Evolutionary conservation across 2,113 vertebrate species (phyloP).

Genomic region (Cromileptes altivelis): DNA sequence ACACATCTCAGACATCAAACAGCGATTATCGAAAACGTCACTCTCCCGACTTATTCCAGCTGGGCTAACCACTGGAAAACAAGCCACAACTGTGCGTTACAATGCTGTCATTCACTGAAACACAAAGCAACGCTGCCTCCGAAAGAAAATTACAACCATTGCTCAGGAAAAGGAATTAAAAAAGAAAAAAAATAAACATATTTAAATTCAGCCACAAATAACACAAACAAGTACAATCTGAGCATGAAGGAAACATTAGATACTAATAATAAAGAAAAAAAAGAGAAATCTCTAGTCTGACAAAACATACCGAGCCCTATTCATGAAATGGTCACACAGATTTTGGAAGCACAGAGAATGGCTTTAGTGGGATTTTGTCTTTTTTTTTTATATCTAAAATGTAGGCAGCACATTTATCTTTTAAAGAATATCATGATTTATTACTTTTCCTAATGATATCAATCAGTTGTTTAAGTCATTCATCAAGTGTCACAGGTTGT

Average conservation of each 20-base stretch:
- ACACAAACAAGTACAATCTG: not conserved
- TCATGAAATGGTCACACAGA: too few species aligned
- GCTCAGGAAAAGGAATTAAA: not conserved
- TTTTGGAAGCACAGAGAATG: too few species aligned
- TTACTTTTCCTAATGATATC: too few species aligned
- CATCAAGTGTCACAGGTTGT: too few species aligned
- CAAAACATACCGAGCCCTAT: too few species aligned
- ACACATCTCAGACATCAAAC: slow-evolving; percentile 20
- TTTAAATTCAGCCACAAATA: not conserved
- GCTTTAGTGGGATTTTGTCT: too few species aligned
- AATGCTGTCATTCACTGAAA: slow-evolving; percentile 6
- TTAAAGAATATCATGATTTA: too few species aligned
- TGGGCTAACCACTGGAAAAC: slow-evolving; percentile 25
- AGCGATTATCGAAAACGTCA: not conserved
- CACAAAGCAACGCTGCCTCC: not conserved
- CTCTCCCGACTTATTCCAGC: not conserved
- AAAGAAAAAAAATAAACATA: not conserved
- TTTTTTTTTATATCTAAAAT: too few species aligned
- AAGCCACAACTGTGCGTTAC: slow-evolving; percentile 14
- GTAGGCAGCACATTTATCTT: too few species aligned
- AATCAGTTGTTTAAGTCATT: too few species aligned
- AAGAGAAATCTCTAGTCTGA: too few species aligned
- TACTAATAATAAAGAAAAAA: too few species aligned
- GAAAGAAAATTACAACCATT: not conserved
- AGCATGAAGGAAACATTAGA: not conserved